These are phyloP conservation scores for Streblospio benedicti DNA, from an alignment of 1,140 invertebrate species.

Conservation along the genomic window DNA sequence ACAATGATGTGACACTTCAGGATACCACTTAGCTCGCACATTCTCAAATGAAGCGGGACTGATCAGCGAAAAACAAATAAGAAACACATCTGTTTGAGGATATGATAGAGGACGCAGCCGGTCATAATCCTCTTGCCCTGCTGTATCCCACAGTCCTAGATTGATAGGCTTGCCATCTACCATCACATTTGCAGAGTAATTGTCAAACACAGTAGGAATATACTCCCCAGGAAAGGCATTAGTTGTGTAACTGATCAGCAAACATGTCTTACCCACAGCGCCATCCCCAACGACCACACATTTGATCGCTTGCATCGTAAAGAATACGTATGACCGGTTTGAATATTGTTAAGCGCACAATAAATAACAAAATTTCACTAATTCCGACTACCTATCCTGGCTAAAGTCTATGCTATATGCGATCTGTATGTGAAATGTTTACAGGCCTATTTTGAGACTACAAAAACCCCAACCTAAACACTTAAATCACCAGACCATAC, in stretches of 20 bases:
- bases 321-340: too few relatives aligned
- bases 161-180: conserved; percentile 97
- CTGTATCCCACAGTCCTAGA: conserved; percentile 56
- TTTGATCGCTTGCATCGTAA: conserved; percentile 66
- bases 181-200: conserved; percentile 99
- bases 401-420: too few relatives aligned
- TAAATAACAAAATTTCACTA: too few relatives aligned
- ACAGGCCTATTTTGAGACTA: too few relatives aligned
- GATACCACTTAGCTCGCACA: conserved; percentile 79
- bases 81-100: conserved; percentile 95
- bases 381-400: too few relatives aligned
- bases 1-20: conserved; percentile 57
- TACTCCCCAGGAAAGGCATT: conserved; percentile 95
- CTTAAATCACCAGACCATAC: too few relatives aligned
- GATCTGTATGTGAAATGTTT: too few relatives aligned
- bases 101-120: conserved; percentile 88
- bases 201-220: conserved; percentile 95
- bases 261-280: conserved; percentile 87
- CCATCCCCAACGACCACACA: conserved; percentile 91
- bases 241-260: conserved; percentile 92
- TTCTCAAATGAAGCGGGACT: conserved; percentile 99
- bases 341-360: too few relatives aligned
- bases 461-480: too few relatives aligned
- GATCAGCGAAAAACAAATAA: conserved; percentile 95
- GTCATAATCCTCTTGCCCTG: conserved; percentile 74